These are phyloP conservation scores for Maccullochella peelii DNA, from an alignment of 2,113 vertebrate genomes.

Conservation along the genomic window DNA sequence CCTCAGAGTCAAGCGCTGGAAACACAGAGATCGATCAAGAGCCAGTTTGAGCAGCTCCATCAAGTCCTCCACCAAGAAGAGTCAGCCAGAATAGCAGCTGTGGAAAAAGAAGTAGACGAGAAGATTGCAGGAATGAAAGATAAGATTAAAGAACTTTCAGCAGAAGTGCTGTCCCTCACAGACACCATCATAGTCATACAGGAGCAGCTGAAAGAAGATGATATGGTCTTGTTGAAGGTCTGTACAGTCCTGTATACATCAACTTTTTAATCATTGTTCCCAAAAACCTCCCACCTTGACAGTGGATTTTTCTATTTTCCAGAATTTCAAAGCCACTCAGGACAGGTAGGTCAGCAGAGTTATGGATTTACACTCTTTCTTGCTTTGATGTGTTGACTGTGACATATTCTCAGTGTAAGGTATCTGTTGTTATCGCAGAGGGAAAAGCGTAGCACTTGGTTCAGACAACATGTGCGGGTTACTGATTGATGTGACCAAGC, in stretches of 20 bases:
- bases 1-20: slow-evolving; percentile 69
- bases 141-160: slow-evolving; percentile 61
- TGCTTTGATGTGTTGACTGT: not conserved
- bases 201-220: slow-evolving; percentile 70
- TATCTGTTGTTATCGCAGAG: slow-evolving; percentile 60
- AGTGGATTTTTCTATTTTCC: slow-evolving; percentile 10
- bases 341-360: slow-evolving; percentile 69
- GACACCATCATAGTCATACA: slow-evolving; percentile 72
- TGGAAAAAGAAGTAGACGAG: slow-evolving; percentile 78
- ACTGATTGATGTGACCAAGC: slow-evolving; percentile 77
- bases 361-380: not conserved
- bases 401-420: not conserved
- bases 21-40: slow-evolving; percentile 74
- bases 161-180: slow-evolving; percentile 56
- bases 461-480: slow-evolving; percentile 66
- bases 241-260: not conserved
- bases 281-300: not conserved
- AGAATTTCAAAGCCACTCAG: slow-evolving; percentile 80
- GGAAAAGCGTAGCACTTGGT: slow-evolving; percentile 41
- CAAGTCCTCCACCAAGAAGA: slow-evolving; percentile 76
- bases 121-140: slow-evolving; percentile 66
- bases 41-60: slow-evolving; percentile 79
- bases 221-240: slow-evolving; percentile 77
- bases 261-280: not conserved
- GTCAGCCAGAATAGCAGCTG: slow-evolving; percentile 64